Percentiles rank a stretch among this genome's conserved stretches.
These are phyloP conservation scores for Pentalonia nigronervosa DNA, from an alignment of 1,140 invertebrate species.

Conservation along the genomic window DNA sequence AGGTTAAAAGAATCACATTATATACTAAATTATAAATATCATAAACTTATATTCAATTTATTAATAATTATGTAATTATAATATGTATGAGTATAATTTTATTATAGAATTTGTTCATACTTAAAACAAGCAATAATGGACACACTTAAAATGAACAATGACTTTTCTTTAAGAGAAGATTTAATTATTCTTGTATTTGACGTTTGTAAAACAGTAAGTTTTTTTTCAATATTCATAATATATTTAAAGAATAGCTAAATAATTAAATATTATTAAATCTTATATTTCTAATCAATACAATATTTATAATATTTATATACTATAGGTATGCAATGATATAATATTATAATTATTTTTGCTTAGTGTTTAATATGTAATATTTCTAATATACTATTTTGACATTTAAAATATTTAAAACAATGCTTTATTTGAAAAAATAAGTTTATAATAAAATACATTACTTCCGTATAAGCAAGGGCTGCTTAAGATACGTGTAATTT, in stretches of 20 bases:
- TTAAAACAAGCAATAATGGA: conserved; percentile 47
- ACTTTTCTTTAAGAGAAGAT: conserved; percentile 51
- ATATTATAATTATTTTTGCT: no score
- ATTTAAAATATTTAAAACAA: background rate
- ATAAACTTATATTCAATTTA: background rate
- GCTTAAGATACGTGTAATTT: no score
- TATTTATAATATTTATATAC: background rate
- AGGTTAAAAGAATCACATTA: background rate
- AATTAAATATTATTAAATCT: background rate
- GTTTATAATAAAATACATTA: no score
- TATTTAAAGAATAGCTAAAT: no score
- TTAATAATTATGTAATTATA: background rate
- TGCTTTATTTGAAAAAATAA: background rate
- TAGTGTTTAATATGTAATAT: no score
- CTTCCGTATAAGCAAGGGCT: no score
- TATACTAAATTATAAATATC: background rate
- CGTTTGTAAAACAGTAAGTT: conserved; percentile 56
- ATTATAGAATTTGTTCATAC: conserved; percentile 36
- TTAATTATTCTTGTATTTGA: conserved; percentile 39
- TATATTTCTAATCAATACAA: background rate
- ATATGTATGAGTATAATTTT: background rate
- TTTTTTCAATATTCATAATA: background rate
- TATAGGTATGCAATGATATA: no score
- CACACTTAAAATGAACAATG: background rate
- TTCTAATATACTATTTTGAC: no score